These are phyloP conservation scores for Anguilla anguilla DNA, from an alignment of 2,797 vertebrate species.

Conservation along the genomic window DNA sequence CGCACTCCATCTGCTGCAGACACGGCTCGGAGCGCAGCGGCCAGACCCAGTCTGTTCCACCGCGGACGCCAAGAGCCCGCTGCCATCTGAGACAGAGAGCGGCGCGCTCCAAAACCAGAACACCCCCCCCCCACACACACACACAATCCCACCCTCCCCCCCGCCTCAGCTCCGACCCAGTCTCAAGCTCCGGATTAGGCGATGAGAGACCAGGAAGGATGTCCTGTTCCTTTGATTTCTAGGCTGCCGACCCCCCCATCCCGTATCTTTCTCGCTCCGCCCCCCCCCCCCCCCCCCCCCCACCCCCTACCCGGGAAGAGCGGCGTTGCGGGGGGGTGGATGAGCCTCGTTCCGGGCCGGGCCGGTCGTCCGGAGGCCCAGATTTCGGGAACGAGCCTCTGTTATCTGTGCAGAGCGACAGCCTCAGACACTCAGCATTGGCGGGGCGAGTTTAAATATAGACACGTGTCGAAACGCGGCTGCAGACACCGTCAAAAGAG, in stretches of 20 bases:
- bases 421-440: not conserved
- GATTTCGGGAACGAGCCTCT: not conserved
- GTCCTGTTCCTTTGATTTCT: not conserved
- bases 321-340: not conserved
- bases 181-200: not conserved
- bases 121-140: not conserved
- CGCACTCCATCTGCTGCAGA: not conserved
- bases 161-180: not conserved
- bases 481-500: not conserved
- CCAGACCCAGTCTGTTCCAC: not conserved
- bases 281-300: too few species aligned
- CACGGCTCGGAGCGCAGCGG: not conserved
- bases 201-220: not conserved
- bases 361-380: not conserved
- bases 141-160: too few species aligned
- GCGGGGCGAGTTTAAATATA: slow-evolving; percentile 4
- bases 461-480: not conserved
- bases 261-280: not conserved
- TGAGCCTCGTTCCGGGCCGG: not conserved
- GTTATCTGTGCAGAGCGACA: not conserved
- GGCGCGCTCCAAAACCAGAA: not conserved
- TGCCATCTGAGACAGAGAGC: not conserved
- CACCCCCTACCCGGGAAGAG: not conserved
- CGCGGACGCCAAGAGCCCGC: not conserved
- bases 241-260: not conserved